Percentiles rank a stretch among this genome's conserved stretches.
These are phyloP conservation scores for Augochlorella aurata DNA, from an alignment of 2,888 invertebrate genomes.

Conservation along the genomic window DNA sequence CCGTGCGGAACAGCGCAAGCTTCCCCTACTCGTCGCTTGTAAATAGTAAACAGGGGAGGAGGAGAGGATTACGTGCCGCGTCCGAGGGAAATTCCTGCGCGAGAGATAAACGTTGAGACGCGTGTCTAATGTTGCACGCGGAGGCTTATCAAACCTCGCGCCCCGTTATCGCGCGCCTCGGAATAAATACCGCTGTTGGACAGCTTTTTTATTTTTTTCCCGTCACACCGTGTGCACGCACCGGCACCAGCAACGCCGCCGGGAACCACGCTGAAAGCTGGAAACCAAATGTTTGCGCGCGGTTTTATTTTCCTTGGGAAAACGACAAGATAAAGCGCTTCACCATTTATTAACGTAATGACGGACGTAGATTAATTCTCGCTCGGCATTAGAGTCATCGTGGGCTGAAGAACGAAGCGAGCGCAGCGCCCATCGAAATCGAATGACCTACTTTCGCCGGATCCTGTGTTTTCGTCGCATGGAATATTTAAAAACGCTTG, in stretches of 20 bases:
- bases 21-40: background rate
- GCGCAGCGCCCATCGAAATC: too few relatives aligned
- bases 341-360: background rate
- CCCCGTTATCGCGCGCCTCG: constrained; percentile 30
- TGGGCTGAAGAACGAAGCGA: background rate
- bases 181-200: constrained; percentile 18
- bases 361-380: background rate
- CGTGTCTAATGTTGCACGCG: constrained; percentile 42
- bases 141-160: constrained; percentile 48
- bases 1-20: background rate
- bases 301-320: constrained; percentile 11
- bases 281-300: constrained; percentile 8
- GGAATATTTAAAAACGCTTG: too few relatives aligned
- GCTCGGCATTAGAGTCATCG: background rate
- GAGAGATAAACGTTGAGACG: constrained; percentile 41
- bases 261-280: background rate
- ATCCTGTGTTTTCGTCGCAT: too few relatives aligned
- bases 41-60: constrained; percentile 23
- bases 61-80: constrained; percentile 27
- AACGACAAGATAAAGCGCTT: background rate
- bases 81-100: constrained; percentile 31
- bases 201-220: constrained; percentile 5
- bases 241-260: background rate
- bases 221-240: background rate
- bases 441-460: too few relatives aligned